phyloP scores from a whole-genome alignment of 1,140 invertebrate species.

The Stegodyphus dumicola region DNA sequence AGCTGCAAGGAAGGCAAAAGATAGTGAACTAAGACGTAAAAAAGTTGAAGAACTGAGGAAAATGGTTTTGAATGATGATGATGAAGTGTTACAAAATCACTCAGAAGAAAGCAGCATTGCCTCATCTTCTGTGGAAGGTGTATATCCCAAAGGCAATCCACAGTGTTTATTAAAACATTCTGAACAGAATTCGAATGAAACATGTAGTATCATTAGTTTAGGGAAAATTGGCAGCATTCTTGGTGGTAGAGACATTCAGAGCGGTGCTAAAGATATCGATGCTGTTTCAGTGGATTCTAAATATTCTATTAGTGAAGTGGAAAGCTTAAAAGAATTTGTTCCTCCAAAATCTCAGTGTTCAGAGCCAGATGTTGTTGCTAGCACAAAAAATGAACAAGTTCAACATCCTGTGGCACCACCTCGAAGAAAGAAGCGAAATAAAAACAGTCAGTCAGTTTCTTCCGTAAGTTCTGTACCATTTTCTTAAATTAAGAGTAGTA shows the following conservation, averaged over 20 bases:
- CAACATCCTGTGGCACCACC: conserved; percentile 81
- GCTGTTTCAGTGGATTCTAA: conserved; percentile 38
- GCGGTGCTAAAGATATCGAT: conserved; percentile 24
- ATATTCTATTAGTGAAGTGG: conserved; percentile 41
- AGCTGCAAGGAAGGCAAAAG: conserved; percentile 64
- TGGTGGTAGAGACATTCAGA: conserved; percentile 70
- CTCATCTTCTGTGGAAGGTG: conserved; percentile 72
- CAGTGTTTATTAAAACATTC: background rate
- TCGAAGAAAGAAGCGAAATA: conserved; percentile 76
- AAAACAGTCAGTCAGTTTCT: background rate
- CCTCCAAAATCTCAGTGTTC: conserved; percentile 37
- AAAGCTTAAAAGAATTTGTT: background rate
- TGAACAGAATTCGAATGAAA: conserved; percentile 68
- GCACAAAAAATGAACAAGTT: conserved; percentile 78
- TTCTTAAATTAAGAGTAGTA: too few relatives aligned
- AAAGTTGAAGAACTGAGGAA: conserved; percentile 84
- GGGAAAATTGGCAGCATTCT: conserved; percentile 82
- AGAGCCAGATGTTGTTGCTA: conserved; percentile 93
- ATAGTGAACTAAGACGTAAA: conserved; percentile 72
- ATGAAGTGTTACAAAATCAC: conserved; percentile 74
- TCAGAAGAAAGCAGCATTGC: conserved; percentile 84
- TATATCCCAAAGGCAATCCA: conserved; percentile 27
- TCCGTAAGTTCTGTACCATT: background rate
- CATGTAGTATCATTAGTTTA: conserved; percentile 86
- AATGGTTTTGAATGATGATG: conserved; percentile 85